These are phyloP conservation scores for Synergus itoensis DNA, from an alignment of 2,888 invertebrate species.

Conservation along the genomic window DNA sequence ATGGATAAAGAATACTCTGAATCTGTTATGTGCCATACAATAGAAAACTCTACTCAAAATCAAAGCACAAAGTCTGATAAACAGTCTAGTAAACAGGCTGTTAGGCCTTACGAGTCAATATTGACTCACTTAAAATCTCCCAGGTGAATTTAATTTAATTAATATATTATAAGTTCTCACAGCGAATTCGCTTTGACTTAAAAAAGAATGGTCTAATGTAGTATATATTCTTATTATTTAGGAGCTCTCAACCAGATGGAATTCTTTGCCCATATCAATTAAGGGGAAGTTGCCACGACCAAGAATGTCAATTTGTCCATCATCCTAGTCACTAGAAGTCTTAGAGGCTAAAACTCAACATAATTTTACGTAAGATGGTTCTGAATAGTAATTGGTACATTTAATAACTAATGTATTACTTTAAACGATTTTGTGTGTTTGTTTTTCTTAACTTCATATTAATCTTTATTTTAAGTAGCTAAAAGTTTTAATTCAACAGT, in stretches of 20 bases:
- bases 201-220: conserved; percentile 46
- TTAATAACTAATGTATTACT: conserved; percentile 18
- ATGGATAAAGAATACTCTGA: not conserved
- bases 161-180: not conserved
- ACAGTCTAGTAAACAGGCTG: not conserved
- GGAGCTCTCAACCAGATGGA: conserved; percentile 71
- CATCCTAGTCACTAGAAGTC: conserved; percentile 68
- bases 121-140: conserved; percentile 67
- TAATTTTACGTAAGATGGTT: conserved; percentile 75
- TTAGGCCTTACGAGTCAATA: conserved; percentile 71
- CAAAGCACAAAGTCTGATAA: not conserved
- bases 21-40: not conserved
- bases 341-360: conserved; percentile 64
- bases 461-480: not conserved
- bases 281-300: conserved; percentile 76
- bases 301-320: conserved; percentile 73
- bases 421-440: not conserved
- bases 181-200: not conserved
- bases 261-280: conserved; percentile 76
- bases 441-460: not conserved
- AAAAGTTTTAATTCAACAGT: not conserved
- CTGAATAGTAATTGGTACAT: conserved; percentile 61
- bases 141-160: conserved; percentile 62
- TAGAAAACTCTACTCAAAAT: conserved; percentile 1
- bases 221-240: conserved; percentile 61